Evolutionary conservation across 2,113 vertebrate species (phyloP).

Genomic region (Tautogolabrus adspersus): DNA sequence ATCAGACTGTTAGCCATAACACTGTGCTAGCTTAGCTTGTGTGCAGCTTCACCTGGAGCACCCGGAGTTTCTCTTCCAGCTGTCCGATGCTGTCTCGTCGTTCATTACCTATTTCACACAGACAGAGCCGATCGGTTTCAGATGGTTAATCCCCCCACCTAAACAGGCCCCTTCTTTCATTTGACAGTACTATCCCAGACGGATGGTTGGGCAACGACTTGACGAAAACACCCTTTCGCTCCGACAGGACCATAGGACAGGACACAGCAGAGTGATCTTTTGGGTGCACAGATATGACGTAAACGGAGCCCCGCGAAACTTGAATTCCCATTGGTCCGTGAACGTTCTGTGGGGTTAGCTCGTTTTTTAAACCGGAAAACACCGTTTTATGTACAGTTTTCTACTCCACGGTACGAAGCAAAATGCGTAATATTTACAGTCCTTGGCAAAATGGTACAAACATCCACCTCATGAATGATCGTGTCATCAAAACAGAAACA

Average conservation of each 20-base stretch:
- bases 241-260: background rate
- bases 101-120: constrained; percentile 86
- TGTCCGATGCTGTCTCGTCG: constrained; percentile 86
- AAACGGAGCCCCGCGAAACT: background rate
- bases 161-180: constrained; percentile 76
- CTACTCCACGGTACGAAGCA: no score
- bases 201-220: constrained; percentile 40
- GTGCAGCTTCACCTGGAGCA: constrained; percentile 82
- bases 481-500: background rate
- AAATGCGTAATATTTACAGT: no score
- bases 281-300: constrained; percentile 62
- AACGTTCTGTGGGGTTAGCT: background rate
- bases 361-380: background rate
- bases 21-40: constrained; percentile 53
- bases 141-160: constrained; percentile 78
- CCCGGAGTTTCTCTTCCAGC: constrained; percentile 87
- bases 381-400: background rate
- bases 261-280: background rate
- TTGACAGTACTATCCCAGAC: constrained; percentile 55
- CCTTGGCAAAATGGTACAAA: background rate
- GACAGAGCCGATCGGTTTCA: constrained; percentile 74
- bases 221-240: constrained; percentile 19
- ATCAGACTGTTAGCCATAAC: background rate
- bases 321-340: constrained; percentile 38
- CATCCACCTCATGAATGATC: background rate